Conservation (phyloP, 2,888 invertebrate genomes). For the Thalpophila matura region DNA sequence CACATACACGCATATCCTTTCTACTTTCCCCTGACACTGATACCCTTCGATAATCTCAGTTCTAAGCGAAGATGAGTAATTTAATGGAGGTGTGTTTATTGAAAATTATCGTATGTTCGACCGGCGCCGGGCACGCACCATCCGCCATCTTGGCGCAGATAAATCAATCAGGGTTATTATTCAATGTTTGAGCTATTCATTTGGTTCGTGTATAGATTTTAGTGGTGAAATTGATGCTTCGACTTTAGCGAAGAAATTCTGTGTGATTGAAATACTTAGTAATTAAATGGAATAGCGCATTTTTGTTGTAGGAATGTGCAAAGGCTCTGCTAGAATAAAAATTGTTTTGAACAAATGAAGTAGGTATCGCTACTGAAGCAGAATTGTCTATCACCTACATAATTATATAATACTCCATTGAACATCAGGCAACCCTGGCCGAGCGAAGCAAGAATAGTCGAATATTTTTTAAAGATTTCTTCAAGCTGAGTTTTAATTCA, state of each 20-base stretch:
- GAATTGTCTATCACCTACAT: too few relatives aligned
- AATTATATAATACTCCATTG: too few relatives aligned
- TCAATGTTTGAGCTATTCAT: slow-evolving; percentile 64
- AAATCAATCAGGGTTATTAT: slow-evolving; percentile 74
- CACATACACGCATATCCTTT: slow-evolving; percentile 51
- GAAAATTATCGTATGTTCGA: slow-evolving; percentile 72
- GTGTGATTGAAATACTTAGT: background rate
- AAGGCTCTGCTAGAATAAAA: too few relatives aligned
- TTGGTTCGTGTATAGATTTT: slow-evolving; percentile 47
- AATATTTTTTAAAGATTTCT: too few relatives aligned
- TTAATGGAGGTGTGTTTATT: slow-evolving; percentile 72
- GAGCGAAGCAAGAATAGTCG: too few relatives aligned
- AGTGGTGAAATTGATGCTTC: slow-evolving; percentile 41
- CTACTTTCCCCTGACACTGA: slow-evolving; percentile 70
- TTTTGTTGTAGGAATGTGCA: too few relatives aligned
- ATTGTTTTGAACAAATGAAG: too few relatives aligned
- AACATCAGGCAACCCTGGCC: too few relatives aligned
- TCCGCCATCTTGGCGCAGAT: slow-evolving; percentile 59
- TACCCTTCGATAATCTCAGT: slow-evolving; percentile 70
- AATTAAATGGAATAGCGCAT: too few relatives aligned
- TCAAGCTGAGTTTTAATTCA: too few relatives aligned
- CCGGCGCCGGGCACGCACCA: slow-evolving; percentile 64
- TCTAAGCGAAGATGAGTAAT: slow-evolving; percentile 72
- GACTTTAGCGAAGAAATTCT: background rate
- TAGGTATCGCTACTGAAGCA: too few relatives aligned